Evolutionary conservation across 2,888 invertebrate species (phyloP), one percentile per base, ranked within the genome.

Genomic region (Drosophila neotestacea): DNA sequence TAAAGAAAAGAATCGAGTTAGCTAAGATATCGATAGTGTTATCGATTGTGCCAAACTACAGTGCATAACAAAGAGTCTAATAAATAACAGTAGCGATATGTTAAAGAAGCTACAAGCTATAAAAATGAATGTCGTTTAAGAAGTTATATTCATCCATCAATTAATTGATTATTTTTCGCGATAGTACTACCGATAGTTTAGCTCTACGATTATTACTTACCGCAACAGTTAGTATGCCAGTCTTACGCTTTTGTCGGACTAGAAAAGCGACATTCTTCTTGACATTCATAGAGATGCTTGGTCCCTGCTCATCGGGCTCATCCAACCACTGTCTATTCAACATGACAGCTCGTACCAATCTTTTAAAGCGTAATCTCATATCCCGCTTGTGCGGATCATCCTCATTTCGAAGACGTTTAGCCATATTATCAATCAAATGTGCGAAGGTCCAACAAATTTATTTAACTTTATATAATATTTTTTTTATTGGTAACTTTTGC

Each of bases 251-350:
- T 27, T 65, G 75, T 2, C 78, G 34, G 1, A 72, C 54, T 2
- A 72, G 28, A 7, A 78, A 50, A 1, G 68, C 62, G 6, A 80
- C 70, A 48, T 77, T 77, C 34, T 55, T 78, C 48, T 74, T 77
- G 6, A 61, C 77, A 68, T 77, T 77, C 78, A 77, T 71, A 1
- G 66, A 54, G 7, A 68, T 60, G 9, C 52, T 68, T 50, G 68
- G 77, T 0, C 61, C 70, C 11, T 60, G 47, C 4, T 63, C 63
- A 11, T 77, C 77, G 46, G 48, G 3, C 0, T 77, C 78, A n/a
- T 68, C 79, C 52, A 77, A 1, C 55, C 61, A 77, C n/a, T 65
- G 71, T 2, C 22, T 41, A 42, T 77, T 74, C 13, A 78, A 5
- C 44, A 68, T 36, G 4, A 68, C 74, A 4, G 41, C 7, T 0